Evolutionary conservation across 2,113 vertebrate species (phyloP).

Genomic region (Grammomys dolichurus): DNA sequence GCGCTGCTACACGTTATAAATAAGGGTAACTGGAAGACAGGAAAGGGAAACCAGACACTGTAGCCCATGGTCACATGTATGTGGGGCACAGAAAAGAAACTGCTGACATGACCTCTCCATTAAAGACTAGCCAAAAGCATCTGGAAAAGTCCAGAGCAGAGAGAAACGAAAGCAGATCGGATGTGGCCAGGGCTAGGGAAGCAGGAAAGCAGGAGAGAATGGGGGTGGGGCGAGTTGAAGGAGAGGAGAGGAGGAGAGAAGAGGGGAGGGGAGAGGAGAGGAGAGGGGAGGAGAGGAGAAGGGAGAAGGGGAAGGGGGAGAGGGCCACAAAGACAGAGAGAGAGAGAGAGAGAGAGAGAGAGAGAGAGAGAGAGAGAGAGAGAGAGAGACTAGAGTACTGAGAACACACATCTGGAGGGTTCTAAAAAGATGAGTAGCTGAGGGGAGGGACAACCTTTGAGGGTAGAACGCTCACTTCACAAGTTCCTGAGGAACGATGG

Average conservation of each 20-base stretch:
- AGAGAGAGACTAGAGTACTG: background rate
- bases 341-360: rapidly evolving
- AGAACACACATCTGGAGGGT: no score
- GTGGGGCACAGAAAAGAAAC: background rate
- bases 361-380: background rate
- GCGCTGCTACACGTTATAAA: background rate
- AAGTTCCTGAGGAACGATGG: background rate
- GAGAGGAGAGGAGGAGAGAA: no score
- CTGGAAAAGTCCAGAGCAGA: background rate
- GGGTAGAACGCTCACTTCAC: background rate
- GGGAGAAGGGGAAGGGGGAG: no score
- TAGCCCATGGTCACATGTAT: background rate
- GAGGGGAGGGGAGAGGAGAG: no score
- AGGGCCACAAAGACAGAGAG: background rate
- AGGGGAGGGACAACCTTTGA: background rate
- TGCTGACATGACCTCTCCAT: background rate
- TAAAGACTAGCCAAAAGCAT: background rate
- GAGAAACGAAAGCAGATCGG: background rate
- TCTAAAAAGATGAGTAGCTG: background rate
- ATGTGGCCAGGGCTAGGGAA: background rate
- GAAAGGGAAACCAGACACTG: background rate
- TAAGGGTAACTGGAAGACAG: background rate
- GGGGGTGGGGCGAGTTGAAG: no score
- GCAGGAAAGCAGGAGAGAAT: background rate
- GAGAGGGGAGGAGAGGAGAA: no score